Evolutionary conservation across 2,113 vertebrate species (phyloP).

Genomic region (Passer domesticus): DNA sequence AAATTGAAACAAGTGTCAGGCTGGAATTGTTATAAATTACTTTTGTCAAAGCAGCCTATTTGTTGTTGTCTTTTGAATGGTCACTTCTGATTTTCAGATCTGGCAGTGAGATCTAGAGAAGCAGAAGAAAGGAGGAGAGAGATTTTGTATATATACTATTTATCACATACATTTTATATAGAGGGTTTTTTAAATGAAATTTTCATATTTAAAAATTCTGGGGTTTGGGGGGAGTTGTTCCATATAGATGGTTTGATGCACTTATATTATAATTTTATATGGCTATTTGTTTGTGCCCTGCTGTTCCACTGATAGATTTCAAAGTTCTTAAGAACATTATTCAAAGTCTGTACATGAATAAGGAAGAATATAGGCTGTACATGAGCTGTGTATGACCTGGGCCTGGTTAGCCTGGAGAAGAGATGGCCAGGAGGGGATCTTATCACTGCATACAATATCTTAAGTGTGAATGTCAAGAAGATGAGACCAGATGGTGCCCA

Average conservation of each 20-base stretch:
- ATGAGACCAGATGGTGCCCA: neutral
- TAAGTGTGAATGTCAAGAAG: neutral
- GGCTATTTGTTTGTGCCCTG: neutral
- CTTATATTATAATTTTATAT: neutral
- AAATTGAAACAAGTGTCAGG: neutral
- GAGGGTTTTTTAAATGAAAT: accelerated
- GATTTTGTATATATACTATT: neutral
- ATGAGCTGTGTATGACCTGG: neutral
- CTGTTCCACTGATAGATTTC: neutral
- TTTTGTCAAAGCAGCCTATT: neutral
- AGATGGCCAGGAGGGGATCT: neutral
- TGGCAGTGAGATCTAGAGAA: neutral
- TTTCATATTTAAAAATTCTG: neutral
- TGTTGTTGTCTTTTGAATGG: neutral
- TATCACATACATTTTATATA: neutral
- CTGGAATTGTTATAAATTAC: neutral
- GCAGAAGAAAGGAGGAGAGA: neutral
- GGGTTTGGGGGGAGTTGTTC: accelerated
- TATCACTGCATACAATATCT: neutral
- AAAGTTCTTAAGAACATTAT: neutral
- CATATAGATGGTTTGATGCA: neutral
- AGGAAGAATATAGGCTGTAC: neutral
- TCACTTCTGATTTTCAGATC: neutral
- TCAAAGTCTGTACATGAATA: neutral
- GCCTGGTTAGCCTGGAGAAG: neutral